Evolutionary conservation across 2,888 invertebrate genomes (phyloP).

Genomic region (Aphelenchoides bicaudatus): DNA sequence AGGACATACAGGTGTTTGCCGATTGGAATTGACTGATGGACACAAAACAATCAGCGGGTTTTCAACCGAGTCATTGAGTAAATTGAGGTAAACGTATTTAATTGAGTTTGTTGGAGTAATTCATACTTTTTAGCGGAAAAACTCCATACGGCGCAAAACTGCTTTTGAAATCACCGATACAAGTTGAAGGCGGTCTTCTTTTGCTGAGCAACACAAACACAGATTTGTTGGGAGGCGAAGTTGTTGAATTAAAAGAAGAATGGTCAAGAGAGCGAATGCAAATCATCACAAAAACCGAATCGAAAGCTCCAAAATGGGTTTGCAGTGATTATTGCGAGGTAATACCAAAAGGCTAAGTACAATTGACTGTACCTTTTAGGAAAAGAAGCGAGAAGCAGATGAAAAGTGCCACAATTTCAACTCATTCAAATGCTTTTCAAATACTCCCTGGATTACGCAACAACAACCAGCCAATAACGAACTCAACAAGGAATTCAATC

Average conservation of each 20-base stretch:
- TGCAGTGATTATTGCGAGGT: background rate
- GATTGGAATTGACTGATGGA: slow-evolving; percentile 33
- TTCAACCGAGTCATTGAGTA: background rate
- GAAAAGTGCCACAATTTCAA: background rate
- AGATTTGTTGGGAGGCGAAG: slow-evolving; percentile 45
- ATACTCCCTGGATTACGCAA: slow-evolving; percentile 2
- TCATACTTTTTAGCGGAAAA: slow-evolving; percentile 28
- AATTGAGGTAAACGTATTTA: slow-evolving; percentile 21
- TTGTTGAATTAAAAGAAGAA: slow-evolving; percentile 42
- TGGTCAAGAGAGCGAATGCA: slow-evolving; percentile 44
- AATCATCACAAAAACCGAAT: background rate
- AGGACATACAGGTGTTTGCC: slow-evolving; percentile 31
- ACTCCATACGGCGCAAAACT: slow-evolving; percentile 47
- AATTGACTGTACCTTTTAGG: background rate
- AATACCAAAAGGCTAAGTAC: background rate
- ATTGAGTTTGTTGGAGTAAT: background rate
- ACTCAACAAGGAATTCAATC: background rate
- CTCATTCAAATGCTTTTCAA: background rate
- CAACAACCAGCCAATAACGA: background rate
- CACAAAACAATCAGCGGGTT: slow-evolving; percentile 24
- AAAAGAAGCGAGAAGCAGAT: background rate
- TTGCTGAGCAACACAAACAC: slow-evolving; percentile 35
- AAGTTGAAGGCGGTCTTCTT: slow-evolving; percentile 38
- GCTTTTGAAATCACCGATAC: slow-evolving; percentile 33
- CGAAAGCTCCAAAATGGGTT: slow-evolving; percentile 16